Base-by-base conservation (phyloP, 1,140 invertebrate genomes). In the Drosophila athabasca region DNA sequence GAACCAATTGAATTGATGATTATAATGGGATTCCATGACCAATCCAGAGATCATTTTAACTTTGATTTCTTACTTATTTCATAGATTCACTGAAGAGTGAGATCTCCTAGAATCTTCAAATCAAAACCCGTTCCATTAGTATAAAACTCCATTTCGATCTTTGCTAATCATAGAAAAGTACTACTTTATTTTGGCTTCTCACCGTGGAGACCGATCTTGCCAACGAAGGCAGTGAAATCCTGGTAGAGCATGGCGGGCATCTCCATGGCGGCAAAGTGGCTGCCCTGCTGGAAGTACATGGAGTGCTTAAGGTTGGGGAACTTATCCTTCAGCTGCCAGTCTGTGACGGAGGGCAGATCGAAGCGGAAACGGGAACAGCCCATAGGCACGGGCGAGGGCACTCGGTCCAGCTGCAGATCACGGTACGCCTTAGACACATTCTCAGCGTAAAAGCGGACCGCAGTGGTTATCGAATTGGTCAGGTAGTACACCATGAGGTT, bases 401-500 rank as follows among this genome's bases (percentile, higher is more conserved):
- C 91, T 22, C 96, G 90, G 46, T 95, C 93, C 5, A 94, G 62
- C 29, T 93, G 80, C 29, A 93, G 72, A 6, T 64, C 73, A 3
- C 85, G 79, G 13, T 87, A 91, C 11, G 79, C 77, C 31, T 84
- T 90, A 3, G 68, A 92, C 35, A 94, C 93, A 1, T 83, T 92
- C 92, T 97, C 96, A 1, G 95, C 92, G 71, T 97, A 98, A 26
- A 97, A 92, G 54, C 97, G 93, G 66, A 94, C 93, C 0, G 96
- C 95, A 0, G 96, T 95, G 0, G 95, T 96, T 4, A 97, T 95
- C 1, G 94, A 94, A 61, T 94, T 94, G 0, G 95, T 94, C 0
- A 95, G 79, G 95, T 96, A 98, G 88, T 98, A 98, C 26, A 98
- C 90, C 96, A 97, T 98, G 0, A 98, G 87, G 85, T 97, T 97